phyloP scores from a whole-genome alignment of 2,888 invertebrate species.

The Cheilosia pagana region DNA sequence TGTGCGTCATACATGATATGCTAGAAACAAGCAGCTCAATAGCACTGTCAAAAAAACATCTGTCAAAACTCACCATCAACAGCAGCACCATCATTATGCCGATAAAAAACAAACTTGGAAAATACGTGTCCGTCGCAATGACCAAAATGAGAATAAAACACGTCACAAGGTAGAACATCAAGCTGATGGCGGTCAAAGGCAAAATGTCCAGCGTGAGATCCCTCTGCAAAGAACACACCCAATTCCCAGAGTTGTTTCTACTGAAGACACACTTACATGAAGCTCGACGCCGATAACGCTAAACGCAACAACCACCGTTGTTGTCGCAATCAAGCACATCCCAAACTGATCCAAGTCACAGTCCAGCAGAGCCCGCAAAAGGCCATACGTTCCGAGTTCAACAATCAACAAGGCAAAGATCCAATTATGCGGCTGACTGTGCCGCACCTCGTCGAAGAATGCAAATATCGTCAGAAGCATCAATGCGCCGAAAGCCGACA shows the following conservation, averaged over 20 bases:
- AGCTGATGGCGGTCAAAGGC: not conserved
- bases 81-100: not conserved
- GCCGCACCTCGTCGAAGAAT: slow-evolving; percentile 21
- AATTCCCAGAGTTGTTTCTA: not conserved
- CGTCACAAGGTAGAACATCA: not conserved
- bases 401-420: slow-evolving; percentile 33
- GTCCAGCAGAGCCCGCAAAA: slow-evolving; percentile 11
- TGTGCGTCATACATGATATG: slow-evolving; percentile 46
- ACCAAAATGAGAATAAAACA: not conserved
- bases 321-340: slow-evolving; percentile 1
- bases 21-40: not conserved
- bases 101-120: not conserved
- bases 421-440: slow-evolving; percentile 26
- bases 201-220: slow-evolving; percentile 15
- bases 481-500: not conserved
- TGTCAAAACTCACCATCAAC: slow-evolving; percentile 6
- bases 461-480: slow-evolving; percentile 23
- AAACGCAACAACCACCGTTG: not conserved
- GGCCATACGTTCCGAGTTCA: slow-evolving; percentile 16
- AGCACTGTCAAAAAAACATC: not conserved
- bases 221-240: slow-evolving; percentile 1
- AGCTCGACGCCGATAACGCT: slow-evolving; percentile 2
- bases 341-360: not conserved
- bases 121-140: not conserved
- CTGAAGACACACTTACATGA: slow-evolving; percentile 11